Conservation (phyloP, 2,888 invertebrate species). For the Syritta pipiens region DNA sequence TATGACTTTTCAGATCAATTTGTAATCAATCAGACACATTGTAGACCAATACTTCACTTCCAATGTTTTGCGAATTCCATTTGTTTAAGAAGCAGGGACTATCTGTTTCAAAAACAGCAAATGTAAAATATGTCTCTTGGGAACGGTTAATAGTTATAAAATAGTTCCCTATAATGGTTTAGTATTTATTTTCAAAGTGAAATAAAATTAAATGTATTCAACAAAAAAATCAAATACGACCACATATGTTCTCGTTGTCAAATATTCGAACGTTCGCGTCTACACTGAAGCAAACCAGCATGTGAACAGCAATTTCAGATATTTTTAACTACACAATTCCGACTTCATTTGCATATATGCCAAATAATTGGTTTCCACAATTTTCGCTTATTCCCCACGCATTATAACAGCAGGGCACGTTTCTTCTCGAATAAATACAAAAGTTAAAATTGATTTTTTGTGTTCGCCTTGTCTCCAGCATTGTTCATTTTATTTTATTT, state of each 20-base stretch:
- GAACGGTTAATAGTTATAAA: slow-evolving; percentile 27
- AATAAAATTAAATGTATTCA: too few species aligned
- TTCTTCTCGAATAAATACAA: too few species aligned
- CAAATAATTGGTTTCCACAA: not conserved
- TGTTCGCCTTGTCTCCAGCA: not conserved
- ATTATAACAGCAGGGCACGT: too few species aligned
- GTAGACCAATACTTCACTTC: too few species aligned
- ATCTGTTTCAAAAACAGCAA: slow-evolving; percentile 7
- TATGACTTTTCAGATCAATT: too few species aligned
- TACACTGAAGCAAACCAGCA: too few species aligned
- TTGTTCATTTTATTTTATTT: not conserved
- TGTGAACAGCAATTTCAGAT: slow-evolving; percentile 3
- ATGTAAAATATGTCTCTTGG: slow-evolving; percentile 3
- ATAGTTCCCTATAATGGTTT: not conserved
- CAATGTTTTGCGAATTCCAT: slow-evolving; percentile 16
- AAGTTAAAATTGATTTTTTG: slow-evolving; percentile 31
- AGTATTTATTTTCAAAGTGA: not conserved
- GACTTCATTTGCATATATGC: slow-evolving; percentile 44
- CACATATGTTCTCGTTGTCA: too few species aligned
- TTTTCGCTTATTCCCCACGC: slow-evolving; percentile 21
- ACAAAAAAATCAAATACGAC: too few species aligned
- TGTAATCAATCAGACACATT: too few species aligned
- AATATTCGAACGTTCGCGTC: too few species aligned
- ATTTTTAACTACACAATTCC: slow-evolving; percentile 26
- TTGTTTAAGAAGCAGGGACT: slow-evolving; percentile 31